Evolutionary conservation across 2,888 invertebrate genomes (phyloP).

Genomic region (Drosophila incognita): DNA sequence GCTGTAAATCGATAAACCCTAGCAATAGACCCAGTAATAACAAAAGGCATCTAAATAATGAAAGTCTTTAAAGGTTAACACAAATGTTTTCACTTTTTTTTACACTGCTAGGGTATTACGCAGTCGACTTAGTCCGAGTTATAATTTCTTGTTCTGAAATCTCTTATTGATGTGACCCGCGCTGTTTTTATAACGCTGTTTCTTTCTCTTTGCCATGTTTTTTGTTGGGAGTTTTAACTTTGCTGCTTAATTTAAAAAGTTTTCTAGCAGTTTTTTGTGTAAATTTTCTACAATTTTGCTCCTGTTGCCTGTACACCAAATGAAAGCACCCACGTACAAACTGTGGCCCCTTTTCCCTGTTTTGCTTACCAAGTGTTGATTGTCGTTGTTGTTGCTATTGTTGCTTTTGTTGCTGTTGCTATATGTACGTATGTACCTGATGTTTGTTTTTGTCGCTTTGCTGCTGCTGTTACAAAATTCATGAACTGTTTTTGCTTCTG

Average conservation of each 20-base stretch:
- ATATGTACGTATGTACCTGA: slow-evolving; percentile 39
- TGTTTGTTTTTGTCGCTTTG: slow-evolving; percentile 74
- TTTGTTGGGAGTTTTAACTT: slow-evolving; percentile 73
- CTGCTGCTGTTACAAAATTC: slow-evolving; percentile 75
- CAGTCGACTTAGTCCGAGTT: neutral
- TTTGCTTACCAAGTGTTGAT: slow-evolving; percentile 51
- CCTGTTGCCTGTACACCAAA: slow-evolving; percentile 14
- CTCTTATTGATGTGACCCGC: slow-evolving; percentile 7
- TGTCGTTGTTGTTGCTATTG: slow-evolving; percentile 34
- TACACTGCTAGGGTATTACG: neutral
- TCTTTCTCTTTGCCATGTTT: slow-evolving; percentile 13
- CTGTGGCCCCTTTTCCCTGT: neutral
- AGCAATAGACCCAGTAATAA: too few species aligned
- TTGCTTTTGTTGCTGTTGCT: slow-evolving; percentile 31
- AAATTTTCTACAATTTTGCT: slow-evolving; percentile 66
- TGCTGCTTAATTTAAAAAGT: slow-evolving; percentile 78
- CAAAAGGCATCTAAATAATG: neutral
- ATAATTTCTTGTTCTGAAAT: slow-evolving; percentile 31
- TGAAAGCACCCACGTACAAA: slow-evolving; percentile 41
- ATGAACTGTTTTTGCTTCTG: slow-evolving; percentile 71
- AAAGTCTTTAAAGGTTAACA: neutral
- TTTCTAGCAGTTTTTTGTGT: slow-evolving; percentile 61
- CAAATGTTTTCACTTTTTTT: neutral
- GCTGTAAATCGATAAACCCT: neutral
- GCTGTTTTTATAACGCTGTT: slow-evolving; percentile 11